Evolutionary conservation across 2,797 vertebrate genomes (phyloP).

Genomic region (Novumbra hubbsi): DNA sequence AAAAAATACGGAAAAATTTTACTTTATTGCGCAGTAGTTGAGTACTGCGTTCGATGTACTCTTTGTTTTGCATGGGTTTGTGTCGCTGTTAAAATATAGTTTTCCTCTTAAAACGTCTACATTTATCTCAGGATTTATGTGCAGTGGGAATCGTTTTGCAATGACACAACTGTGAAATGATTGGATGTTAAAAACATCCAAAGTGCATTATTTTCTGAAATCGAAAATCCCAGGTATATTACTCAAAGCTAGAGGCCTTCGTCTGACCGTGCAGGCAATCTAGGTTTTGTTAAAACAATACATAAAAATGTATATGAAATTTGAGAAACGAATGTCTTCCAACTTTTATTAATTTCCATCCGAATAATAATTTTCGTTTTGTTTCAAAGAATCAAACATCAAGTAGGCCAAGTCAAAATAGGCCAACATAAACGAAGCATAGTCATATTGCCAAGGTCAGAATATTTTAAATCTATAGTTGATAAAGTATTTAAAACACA

Average conservation of each 20-base stretch:
- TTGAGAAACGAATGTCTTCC: not conserved
- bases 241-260: not conserved
- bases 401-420: not conserved
- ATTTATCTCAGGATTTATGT: not conserved
- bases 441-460: not conserved
- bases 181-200: not conserved
- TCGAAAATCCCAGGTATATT: not conserved
- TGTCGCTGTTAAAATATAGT: not conserved
- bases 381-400: not conserved
- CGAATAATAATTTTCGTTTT: not conserved
- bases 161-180: not conserved
- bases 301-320: not conserved
- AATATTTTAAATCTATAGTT: not conserved
- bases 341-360: not conserved
- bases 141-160: not conserved
- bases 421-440: not conserved
- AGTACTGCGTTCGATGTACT: not conserved
- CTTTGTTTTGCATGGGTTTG: not conserved
- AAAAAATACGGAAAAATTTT: not conserved
- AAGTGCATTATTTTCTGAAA: not conserved
- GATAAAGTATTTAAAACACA: not conserved
- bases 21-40: not conserved
- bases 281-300: not conserved
- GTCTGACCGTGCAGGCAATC: not conserved
- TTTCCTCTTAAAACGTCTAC: not conserved